A percentile compares a stretch with the other conserved stretches of the same genome.
Conservation (phyloP, 92 coral and sea anemone species). For the Siderastrea siderea region DNA sequence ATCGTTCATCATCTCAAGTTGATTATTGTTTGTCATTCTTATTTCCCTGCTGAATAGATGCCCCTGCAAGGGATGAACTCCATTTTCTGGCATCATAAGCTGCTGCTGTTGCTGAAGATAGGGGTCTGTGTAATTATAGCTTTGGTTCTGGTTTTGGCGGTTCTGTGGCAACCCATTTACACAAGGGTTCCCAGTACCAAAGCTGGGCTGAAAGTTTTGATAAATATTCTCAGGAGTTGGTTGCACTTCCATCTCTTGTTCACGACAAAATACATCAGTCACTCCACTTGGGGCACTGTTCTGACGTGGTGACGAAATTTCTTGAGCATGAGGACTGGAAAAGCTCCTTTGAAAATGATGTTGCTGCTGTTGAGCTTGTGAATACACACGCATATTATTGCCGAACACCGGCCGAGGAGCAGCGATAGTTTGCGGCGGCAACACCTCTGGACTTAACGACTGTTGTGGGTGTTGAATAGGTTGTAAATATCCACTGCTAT, state of each 20-base stretch:
- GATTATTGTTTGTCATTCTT: constrained; percentile 52
- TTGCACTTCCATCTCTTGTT: constrained; percentile 75
- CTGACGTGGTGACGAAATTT: constrained; percentile 21
- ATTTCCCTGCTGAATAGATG: constrained; percentile 42
- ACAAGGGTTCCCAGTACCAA: constrained; percentile 34
- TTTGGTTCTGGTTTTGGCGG: constrained; percentile 37
- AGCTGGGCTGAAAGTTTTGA: constrained; percentile 52
- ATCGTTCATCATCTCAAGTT: constrained; percentile 65
- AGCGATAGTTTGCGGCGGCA: constrained; percentile 40
- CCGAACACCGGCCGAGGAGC: constrained; percentile 14
- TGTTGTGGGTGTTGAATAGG: constrained; percentile 68
- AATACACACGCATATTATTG: not conserved
- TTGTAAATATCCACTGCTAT: constrained; percentile 79
- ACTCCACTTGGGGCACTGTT: constrained; percentile 20
- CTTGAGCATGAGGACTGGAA: constrained; percentile 52
- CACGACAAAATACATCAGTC: constrained; percentile 32
- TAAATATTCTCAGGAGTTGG: constrained; percentile 49
- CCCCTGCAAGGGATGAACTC: constrained; percentile 33
- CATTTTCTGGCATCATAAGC: constrained; percentile 30
- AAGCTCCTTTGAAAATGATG: constrained; percentile 61
- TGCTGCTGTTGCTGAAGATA: constrained; percentile 42
- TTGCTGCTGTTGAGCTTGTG: constrained; percentile 23
- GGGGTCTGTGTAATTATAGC: constrained; percentile 28
- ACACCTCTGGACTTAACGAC: constrained; percentile 56
- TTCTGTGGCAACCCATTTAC: constrained; percentile 36